phyloP scores from a whole-genome alignment of 2,113 vertebrate genomes.

The Alethe diademata region DNA sequence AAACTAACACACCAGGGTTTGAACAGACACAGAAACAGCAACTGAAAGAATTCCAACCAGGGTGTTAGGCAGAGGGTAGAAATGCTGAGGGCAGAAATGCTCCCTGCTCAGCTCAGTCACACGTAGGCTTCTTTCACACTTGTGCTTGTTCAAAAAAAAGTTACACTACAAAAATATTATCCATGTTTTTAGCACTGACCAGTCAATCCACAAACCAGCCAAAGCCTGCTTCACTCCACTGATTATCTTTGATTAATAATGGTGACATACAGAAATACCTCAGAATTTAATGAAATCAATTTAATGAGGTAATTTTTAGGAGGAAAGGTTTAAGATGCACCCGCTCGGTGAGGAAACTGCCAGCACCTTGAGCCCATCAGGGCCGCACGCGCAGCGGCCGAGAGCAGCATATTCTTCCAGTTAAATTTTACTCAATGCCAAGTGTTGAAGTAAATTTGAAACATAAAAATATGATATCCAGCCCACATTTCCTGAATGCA shows the following conservation, averaged over 20 bases:
- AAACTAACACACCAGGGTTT: neutral
- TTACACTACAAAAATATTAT: neutral
- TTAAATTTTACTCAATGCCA: constrained; percentile 24
- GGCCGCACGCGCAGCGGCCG: neutral
- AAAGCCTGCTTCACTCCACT: accelerated
- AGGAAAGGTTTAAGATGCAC: neutral
- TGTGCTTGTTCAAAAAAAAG: neutral
- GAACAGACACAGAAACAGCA: neutral
- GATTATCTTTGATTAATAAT: neutral
- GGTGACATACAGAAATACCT: neutral
- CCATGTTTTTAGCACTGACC: neutral
- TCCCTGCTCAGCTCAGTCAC: neutral
- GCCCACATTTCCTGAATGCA: constrained; percentile 60
- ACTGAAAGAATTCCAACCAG: neutral
- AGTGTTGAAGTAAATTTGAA: constrained; percentile 36
- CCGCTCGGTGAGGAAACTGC: accelerated
- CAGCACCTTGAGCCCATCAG: neutral
- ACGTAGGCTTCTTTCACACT: neutral
- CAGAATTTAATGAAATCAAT: neutral
- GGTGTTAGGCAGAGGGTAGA: neutral
- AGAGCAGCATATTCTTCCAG: neutral
- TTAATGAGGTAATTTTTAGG: neutral
- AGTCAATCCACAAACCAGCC: neutral
- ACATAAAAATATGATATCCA: constrained; percentile 51
- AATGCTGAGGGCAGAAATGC: neutral